Evolutionary conservation across 2,888 invertebrate genomes (phyloP), one percentile per base, ranked within the genome.

Genomic region (Allolobophora icterica): DNA sequence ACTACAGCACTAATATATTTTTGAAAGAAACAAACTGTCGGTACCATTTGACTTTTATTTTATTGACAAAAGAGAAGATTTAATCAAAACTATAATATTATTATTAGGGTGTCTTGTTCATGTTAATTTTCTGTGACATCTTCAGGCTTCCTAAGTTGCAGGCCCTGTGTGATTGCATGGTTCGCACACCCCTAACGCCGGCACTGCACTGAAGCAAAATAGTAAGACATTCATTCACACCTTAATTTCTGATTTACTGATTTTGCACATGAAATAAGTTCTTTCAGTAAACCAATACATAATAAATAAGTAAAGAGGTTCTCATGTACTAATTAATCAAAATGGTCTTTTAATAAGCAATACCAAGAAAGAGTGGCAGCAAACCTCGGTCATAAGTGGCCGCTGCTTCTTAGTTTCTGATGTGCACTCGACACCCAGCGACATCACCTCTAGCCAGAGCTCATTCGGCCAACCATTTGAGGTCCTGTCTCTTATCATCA

Each of bases 401-500:
- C 97, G 94, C 90, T 96, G 96, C 93, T 96, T 96, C 92, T 96
- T 96, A 89, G 96, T 95, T 91, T 92, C 91, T 34, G 96, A 95
- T 91, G 97, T 95, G 94, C 97, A 97, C 84, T 94, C 95, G 91
- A 95, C 95, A 6, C 97, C 96, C 89, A 97, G 94, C 33, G 95
- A 94, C 94, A 96, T 97, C 30, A 97, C 94, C 84, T 96, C 94
- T 30, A 95, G 95, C 19, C 96, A 96, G 93, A 96, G 91, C 40
- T 93, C 94, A 24, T 94, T 95, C 91, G 95, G 94, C 96, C 97
- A 97, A 8, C 95, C 93, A 1, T 96, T 96, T 30, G 96, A 96
- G 90, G 95, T 95, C n/a, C 93, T 94, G 94, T 97, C 97, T 91
- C 52, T 91, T 42, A 91, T 33, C 21, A 15, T 38, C 0, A 35